phyloP scores from a whole-genome alignment of 2,888 invertebrate genomes.

The Sarcophaga carnaria region DNA sequence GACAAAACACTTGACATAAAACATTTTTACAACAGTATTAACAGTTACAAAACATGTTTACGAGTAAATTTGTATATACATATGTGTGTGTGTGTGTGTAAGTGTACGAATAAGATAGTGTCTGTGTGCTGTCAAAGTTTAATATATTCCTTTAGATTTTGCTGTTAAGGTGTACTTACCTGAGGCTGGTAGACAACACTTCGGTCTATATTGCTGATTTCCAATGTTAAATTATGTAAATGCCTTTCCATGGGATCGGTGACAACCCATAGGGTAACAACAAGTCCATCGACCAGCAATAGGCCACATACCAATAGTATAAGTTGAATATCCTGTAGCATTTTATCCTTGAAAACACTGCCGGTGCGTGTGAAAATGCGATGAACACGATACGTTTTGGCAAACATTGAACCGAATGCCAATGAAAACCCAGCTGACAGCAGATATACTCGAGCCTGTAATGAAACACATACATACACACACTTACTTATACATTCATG shows the following conservation, averaged over 20 bases:
- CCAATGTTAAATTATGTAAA: slow-evolving; percentile 90
- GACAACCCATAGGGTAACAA: slow-evolving; percentile 92
- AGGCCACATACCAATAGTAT: slow-evolving; percentile 92
- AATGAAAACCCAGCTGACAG: slow-evolving; percentile 95
- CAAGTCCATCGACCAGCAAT: slow-evolving; percentile 90
- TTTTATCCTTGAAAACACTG: slow-evolving; percentile 93
- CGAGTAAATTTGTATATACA: background rate
- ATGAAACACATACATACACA: slow-evolving; percentile 60
- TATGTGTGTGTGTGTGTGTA: background rate
- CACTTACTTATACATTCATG: background rate
- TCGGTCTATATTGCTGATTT: slow-evolving; percentile 89
- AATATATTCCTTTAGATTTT: slow-evolving; percentile 19
- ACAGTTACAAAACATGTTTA: background rate
- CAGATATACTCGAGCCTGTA: slow-evolving; percentile 92
- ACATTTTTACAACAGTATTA: slow-evolving; percentile 14
- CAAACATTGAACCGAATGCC: slow-evolving; percentile 97
- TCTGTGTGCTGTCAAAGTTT: background rate
- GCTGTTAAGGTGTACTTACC: slow-evolving; percentile 82
- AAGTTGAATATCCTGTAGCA: slow-evolving; percentile 94
- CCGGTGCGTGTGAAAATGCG: slow-evolving; percentile 94
- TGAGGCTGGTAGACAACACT: slow-evolving; percentile 93
- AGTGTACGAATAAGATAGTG: too few species aligned
- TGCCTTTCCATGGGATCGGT: slow-evolving; percentile 94
- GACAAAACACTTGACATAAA: slow-evolving; percentile 37
- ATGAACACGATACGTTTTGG: slow-evolving; percentile 96